Percentiles rank a stretch among this genome's conserved stretches.
Conservation (phyloP, 2,797 vertebrate genomes). For the Aulostomus chinensis region DNA sequence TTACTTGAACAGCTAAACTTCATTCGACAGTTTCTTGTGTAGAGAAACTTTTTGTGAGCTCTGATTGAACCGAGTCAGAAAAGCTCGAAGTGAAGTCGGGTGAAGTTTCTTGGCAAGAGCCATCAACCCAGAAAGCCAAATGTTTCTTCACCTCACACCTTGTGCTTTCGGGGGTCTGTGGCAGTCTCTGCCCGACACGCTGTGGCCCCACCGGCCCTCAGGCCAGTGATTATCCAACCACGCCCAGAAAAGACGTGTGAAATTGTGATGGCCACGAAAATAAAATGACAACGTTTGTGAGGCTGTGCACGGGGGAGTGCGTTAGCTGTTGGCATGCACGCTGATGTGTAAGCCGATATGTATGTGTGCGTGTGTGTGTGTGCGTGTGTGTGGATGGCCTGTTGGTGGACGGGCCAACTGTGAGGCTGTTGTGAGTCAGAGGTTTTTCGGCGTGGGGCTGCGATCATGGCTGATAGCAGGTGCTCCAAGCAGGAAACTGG, state of each 20-base stretch:
- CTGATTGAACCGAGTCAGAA: no score
- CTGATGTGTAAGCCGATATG: conserved; percentile 68
- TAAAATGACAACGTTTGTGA: conserved; percentile 72
- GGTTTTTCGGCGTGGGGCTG: conserved; percentile 32
- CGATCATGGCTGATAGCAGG: conserved; percentile 60
- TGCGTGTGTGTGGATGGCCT: conserved; percentile 27
- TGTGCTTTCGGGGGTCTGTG: conserved; percentile 35
- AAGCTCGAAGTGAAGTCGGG: no score
- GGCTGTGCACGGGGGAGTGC: conserved; percentile 62
- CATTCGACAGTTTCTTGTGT: no score
- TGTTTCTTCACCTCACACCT: conserved; percentile 25
- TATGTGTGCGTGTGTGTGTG: conserved; percentile 23
- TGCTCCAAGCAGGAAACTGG: conserved; percentile 57
- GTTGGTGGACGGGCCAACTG: no score
- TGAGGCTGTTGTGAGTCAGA: conserved; percentile 16
- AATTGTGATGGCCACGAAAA: conserved; percentile 79
- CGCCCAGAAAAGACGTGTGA: conserved; percentile 78
- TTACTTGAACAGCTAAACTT: no score
- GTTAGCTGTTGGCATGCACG: conserved; percentile 70
- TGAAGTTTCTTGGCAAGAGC: no score
- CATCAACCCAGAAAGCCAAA: conserved; percentile 17
- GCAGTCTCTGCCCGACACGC: conserved; percentile 50
- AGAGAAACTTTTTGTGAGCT: no score
- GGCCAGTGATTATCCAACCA: conserved; percentile 71
- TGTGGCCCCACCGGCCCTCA: conserved; percentile 34